phyloP scores from a whole-genome alignment of 2,797 vertebrate genomes.

The Acanthurus leucopareius region DNA sequence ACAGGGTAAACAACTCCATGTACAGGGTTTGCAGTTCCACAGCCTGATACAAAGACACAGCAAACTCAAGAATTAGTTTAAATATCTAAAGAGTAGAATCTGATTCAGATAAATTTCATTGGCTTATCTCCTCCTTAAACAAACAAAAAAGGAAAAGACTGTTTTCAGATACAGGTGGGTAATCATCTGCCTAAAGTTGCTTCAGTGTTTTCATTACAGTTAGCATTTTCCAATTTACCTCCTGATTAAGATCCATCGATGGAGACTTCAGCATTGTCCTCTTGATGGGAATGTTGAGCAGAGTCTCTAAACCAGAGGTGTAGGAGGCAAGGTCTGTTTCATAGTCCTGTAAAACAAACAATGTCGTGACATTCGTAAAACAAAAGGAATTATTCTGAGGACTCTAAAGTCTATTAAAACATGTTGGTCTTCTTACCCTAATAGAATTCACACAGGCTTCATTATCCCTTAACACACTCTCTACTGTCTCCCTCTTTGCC shows the following conservation, averaged over 20 bases:
- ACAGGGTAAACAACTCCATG: constrained; percentile 92
- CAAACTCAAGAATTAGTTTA: background rate
- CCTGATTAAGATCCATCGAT: constrained; percentile 89
- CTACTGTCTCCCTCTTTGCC: constrained; percentile 89
- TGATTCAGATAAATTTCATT: too few species aligned
- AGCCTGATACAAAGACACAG: constrained; percentile 83
- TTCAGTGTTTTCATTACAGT: background rate
- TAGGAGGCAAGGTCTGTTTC: constrained; percentile 93
- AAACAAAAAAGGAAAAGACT: background rate
- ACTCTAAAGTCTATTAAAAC: background rate
- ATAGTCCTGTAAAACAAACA: constrained; percentile 87
- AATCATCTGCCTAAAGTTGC: background rate
- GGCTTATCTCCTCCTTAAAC: background rate
- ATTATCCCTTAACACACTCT: constrained; percentile 91
- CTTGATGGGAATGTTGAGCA: constrained; percentile 95
- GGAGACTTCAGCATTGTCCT: constrained; percentile 94
- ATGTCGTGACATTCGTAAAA: background rate
- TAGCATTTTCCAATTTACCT: constrained; percentile 83
- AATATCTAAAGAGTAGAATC: too few species aligned
- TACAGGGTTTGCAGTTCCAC: constrained; percentile 92
- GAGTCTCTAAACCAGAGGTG: constrained; percentile 92
- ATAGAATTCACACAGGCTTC: constrained; percentile 89
- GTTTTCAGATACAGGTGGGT: background rate
- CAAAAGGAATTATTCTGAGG: background rate
- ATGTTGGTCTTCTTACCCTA: constrained; percentile 85